These are phyloP conservation scores for Manduca sexta DNA, from an alignment of 1,140 invertebrate genomes.

Conservation along the genomic window DNA sequence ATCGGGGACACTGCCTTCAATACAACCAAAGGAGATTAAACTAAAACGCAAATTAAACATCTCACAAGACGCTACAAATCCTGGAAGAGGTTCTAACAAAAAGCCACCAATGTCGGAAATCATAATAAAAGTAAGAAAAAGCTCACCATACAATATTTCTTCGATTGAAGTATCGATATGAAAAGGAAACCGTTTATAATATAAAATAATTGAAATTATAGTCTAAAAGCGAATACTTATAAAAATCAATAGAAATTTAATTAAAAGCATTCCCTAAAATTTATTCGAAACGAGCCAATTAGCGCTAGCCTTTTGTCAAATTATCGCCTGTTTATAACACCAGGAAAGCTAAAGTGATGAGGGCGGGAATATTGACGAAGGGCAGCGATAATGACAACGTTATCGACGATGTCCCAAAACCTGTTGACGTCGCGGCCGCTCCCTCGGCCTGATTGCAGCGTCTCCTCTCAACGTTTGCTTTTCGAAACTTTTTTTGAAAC, in stretches of 20 bases:
- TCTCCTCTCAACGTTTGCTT: constrained; percentile 68
- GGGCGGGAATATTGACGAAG: background rate
- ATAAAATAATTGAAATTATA: constrained; percentile 31
- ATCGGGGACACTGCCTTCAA: constrained; percentile 72
- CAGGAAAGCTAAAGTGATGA: background rate
- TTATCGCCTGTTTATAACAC: constrained; percentile 6
- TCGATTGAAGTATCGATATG: constrained; percentile 35
- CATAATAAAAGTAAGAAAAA: constrained; percentile 28
- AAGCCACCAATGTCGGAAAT: constrained; percentile 36
- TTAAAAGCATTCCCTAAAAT: constrained; percentile 45
- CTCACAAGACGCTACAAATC: constrained; percentile 47
- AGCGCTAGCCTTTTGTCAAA: constrained; percentile 25
- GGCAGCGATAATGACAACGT: constrained; percentile 31
- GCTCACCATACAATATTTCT: constrained; percentile 42
- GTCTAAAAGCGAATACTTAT: constrained; percentile 31
- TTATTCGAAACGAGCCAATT: constrained; percentile 29
- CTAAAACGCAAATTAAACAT: constrained; percentile 48
- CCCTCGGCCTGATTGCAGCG: constrained; percentile 71
- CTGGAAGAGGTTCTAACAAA: constrained; percentile 31
- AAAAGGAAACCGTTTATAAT: constrained; percentile 26
- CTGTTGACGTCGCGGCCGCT: constrained; percentile 66
- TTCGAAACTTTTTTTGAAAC: constrained; percentile 54
- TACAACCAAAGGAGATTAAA: constrained; percentile 67
- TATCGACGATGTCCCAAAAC: constrained; percentile 60
- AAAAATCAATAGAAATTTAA: constrained; percentile 34